Percentiles rank a stretch among this genome's conserved stretches.
These are phyloP conservation scores for Eurois occulta DNA, from an alignment of 2,888 invertebrate species.

Conservation along the genomic window DNA sequence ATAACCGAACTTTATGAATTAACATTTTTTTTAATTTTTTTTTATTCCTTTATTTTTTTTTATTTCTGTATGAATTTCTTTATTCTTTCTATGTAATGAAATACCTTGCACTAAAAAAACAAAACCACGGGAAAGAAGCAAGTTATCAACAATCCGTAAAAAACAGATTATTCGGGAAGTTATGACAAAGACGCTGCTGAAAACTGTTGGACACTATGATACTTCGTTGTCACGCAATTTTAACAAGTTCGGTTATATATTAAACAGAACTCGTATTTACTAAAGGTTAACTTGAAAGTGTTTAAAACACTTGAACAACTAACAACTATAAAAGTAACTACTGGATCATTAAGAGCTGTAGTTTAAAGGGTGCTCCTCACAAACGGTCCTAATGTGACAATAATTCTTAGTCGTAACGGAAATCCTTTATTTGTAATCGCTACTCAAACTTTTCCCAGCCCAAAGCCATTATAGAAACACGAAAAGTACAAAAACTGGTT, in stretches of 20 bases:
- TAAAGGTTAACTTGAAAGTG: background rate
- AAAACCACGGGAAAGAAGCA: too few relatives aligned
- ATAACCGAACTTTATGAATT: too few relatives aligned
- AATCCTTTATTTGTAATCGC: constrained; percentile 22
- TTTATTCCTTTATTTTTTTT: too few relatives aligned
- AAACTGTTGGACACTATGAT: background rate
- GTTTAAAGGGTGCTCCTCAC: constrained; percentile 6
- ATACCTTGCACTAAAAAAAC: too few relatives aligned
- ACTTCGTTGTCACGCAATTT: background rate
- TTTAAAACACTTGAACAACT: constrained; percentile 14
- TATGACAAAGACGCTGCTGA: background rate
- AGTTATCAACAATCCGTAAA: background rate
- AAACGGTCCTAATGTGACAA: constrained; percentile 16
- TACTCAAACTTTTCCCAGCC: constrained; percentile 12
- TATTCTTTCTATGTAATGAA: too few relatives aligned
- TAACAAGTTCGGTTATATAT: background rate
- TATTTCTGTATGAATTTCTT: too few relatives aligned
- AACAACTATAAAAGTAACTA: constrained; percentile 15
- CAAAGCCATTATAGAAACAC: constrained; percentile 20
- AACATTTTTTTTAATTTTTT: too few relatives aligned
- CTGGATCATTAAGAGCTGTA: constrained; percentile 24
- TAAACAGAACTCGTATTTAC: background rate
- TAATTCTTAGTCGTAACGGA: constrained; percentile 11
- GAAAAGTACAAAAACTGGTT: background rate
- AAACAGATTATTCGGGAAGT: background rate